Base-by-base conservation (phyloP, 2,113 vertebrate species). In the Tupaia tana region DNA sequence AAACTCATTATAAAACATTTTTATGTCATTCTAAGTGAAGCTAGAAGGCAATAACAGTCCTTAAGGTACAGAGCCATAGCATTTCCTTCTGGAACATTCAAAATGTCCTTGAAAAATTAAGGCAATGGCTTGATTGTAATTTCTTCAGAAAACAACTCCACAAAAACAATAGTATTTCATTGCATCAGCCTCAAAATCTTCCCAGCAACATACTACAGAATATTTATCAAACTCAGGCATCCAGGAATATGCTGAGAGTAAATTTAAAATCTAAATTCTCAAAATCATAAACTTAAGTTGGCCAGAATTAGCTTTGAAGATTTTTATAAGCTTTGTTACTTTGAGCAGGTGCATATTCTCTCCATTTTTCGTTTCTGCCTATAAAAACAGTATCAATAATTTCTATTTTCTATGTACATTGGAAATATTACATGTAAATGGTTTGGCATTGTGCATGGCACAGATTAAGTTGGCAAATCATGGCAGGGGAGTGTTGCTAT, bases 31-130 rank as follows among this genome's bases (percentile, higher is more conserved):
- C 27, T 29, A 85, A 52, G 61, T 86, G 22, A 77, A 84, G 56
- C 61, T 64, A 63, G 77, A 78, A 93, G 67, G n/a, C 79, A 94
- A 43, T 59, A 67, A 71, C 3, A 34, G 27, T 69, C 43, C 74
- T 93, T 25, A 86, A 67, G 7, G n/a, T 79, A 81, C 6, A 81
- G 7, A 95, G 16, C 43, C 69, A 81, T 93, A 24, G 3, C 54
- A 93, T 69, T 92, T 93, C 61, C 73, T 94, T 88, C 74, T 86
- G n/a, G 59, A 95, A 71, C 25, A 25, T 64, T 59, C 31, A 85
- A 78, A 74, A 54, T 69, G 56, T 87, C 58, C 9, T 90, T 91
- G 18, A 89, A 96, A 93, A 90, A 83, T 86, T 25, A 80, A 92
- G 10, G 10, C 20, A 90, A 10, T 18, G 93, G 24, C 15, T 75